phyloP scores from a whole-genome alignment of 2,888 invertebrate genomes.

The Nephrotoma flavescens region DNA sequence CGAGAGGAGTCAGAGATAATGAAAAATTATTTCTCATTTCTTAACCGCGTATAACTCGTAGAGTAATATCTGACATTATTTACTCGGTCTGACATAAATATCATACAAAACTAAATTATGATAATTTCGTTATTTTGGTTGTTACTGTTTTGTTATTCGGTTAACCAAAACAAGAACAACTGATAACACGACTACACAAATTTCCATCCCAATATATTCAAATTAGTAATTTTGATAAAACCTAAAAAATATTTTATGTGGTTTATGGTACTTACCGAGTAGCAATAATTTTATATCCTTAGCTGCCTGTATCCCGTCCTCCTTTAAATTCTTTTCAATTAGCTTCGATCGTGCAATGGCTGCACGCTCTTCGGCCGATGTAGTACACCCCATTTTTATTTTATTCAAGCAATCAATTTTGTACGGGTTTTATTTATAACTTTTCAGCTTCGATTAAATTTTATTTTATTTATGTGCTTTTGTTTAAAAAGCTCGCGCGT shows the following conservation, averaged over 20 bases:
- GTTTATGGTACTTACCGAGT: conserved; percentile 54
- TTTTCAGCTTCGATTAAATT: neutral
- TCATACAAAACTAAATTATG: neutral
- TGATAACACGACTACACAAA: neutral
- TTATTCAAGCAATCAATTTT: conserved; percentile 7
- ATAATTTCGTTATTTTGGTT: neutral
- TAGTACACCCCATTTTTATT: conserved; percentile 87
- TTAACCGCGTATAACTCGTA: too few relatives aligned
- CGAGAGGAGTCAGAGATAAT: too few relatives aligned
- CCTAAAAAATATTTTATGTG: neutral
- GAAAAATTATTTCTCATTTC: too few relatives aligned
- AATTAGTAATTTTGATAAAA: neutral
- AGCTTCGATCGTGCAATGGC: conserved; percentile 93
- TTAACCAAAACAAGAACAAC: neutral
- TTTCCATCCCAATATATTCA: neutral
- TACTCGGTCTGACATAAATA: neutral
- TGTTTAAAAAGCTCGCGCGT: neutral
- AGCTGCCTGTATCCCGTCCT: conserved; percentile 95
- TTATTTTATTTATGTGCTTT: neutral
- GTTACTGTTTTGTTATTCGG: neutral
- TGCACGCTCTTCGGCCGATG: conserved; percentile 98
- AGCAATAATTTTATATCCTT: conserved; percentile 97
- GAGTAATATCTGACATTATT: too few relatives aligned
- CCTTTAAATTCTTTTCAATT: conserved; percentile 96
- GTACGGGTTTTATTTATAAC: neutral